These are phyloP conservation scores for Leucoptera coffeella DNA, from an alignment of 2,888 invertebrate species.

Conservation along the genomic window DNA sequence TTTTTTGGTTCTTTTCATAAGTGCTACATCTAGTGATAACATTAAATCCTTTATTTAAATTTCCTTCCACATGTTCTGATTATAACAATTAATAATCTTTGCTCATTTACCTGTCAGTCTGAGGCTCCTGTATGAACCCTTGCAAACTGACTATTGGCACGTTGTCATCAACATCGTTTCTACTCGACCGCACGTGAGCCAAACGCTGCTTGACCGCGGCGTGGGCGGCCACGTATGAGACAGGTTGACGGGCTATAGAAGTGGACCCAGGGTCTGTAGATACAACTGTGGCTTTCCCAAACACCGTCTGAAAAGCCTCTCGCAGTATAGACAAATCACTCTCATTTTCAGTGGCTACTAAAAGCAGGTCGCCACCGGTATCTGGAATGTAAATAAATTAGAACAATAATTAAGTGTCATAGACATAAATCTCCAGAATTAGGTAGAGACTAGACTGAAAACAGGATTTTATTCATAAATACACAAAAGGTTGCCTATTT, in stretches of 20 bases:
- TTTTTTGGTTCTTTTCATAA: no score
- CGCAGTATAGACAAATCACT: conserved; percentile 68
- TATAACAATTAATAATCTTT: no score
- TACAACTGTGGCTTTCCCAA: conserved; percentile 70
- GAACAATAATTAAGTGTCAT: no score
- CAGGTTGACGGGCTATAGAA: conserved; percentile 63
- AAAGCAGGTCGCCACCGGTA: conserved; percentile 71
- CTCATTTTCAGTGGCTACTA: conserved; percentile 74
- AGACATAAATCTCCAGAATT: no score
- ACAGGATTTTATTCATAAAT: no score
- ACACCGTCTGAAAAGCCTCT: conserved; percentile 73
- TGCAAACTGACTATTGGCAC: conserved; percentile 69
- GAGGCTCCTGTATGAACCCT: conserved; percentile 67
- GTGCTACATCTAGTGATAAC: no score
- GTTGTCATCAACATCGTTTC: conserved; percentile 51
- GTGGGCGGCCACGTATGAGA: conserved; percentile 71
- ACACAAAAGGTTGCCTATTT: no score
- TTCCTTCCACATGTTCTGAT: no score
- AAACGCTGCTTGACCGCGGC: conserved; percentile 71
- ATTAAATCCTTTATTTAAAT: no score
- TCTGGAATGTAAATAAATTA: conserved; percentile 59
- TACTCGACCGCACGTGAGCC: conserved; percentile 47
- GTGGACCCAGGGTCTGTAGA: background rate
- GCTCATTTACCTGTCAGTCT: conserved; percentile 58
- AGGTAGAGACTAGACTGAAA: no score